These are phyloP conservation scores for Lepus oiostolus DNA, from an alignment of 2,797 vertebrate species.

Conservation along the genomic window DNA sequence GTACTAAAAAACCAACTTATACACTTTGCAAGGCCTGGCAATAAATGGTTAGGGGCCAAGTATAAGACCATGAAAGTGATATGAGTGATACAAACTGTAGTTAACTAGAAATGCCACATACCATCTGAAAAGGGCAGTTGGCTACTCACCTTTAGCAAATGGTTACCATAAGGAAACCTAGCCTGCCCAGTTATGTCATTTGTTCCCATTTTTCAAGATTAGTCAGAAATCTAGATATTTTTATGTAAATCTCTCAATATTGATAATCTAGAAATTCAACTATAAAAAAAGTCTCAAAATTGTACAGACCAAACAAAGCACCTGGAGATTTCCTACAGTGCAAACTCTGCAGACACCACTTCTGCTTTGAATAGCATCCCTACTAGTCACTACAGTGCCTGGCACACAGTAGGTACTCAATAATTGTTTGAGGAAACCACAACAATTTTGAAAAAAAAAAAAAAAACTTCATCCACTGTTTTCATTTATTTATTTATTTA, in stretches of 20 bases:
- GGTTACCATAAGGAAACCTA: background rate
- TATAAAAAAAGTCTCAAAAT: conserved; percentile 7
- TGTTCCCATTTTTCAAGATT: background rate
- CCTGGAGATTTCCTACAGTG: background rate
- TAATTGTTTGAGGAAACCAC: background rate
- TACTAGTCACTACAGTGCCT: background rate
- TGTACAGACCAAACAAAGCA: background rate
- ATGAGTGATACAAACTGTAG: background rate
- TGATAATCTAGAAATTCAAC: conserved; percentile 36
- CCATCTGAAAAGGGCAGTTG: background rate
- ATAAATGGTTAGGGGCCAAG: background rate
- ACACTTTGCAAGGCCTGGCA: background rate
- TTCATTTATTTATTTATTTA: background rate
- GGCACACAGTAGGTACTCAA: background rate
- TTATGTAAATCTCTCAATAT: background rate
- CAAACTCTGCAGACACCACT: background rate
- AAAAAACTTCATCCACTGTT: background rate
- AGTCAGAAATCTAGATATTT: conserved; percentile 15
- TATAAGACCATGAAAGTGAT: background rate
- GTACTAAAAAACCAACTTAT: background rate
- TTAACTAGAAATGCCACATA: background rate
- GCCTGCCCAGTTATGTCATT: background rate
- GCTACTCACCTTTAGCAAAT: background rate
- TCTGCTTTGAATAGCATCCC: background rate
- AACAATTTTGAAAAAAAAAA: background rate